Evolutionary conservation across 2,797 vertebrate species (phyloP).

Genomic region (Poecile montanus): DNA sequence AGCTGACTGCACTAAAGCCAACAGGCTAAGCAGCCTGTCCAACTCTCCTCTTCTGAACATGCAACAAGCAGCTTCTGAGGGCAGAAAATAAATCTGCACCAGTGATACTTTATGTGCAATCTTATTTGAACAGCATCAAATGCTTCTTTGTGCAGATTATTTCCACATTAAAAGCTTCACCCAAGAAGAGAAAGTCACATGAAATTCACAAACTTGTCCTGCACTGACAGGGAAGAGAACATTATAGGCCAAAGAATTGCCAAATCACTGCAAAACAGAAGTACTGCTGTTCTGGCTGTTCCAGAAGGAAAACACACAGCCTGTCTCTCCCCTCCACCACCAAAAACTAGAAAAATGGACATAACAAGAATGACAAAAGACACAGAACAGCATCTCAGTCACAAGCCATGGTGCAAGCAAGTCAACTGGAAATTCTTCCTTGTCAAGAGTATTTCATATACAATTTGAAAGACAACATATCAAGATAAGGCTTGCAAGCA

Average conservation of each 20-base stretch:
- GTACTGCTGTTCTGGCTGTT: neutral
- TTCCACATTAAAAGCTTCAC: neutral
- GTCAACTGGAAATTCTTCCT: slow-evolving; percentile 35
- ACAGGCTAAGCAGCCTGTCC: neutral
- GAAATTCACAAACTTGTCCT: neutral
- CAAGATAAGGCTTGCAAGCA: slow-evolving; percentile 29
- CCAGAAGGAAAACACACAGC: neutral
- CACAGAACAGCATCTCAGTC: neutral
- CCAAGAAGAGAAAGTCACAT: neutral
- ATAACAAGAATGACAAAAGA: neutral
- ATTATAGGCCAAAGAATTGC: neutral
- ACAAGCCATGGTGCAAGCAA: neutral
- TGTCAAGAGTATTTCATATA: neutral
- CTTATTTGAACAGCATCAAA: neutral
- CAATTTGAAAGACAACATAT: slow-evolving; percentile 5
- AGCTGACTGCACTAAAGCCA: neutral
- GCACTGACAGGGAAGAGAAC: neutral
- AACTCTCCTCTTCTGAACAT: neutral
- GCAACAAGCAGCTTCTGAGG: neutral
- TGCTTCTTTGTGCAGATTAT: neutral
- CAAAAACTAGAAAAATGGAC: neutral
- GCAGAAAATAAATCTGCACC: neutral
- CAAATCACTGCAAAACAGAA: neutral
- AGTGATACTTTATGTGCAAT: neutral
- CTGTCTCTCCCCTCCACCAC: no score